Base-by-base conservation (phyloP, 2,113 vertebrate species). In the Mandrillus leucophaeus region DNA sequence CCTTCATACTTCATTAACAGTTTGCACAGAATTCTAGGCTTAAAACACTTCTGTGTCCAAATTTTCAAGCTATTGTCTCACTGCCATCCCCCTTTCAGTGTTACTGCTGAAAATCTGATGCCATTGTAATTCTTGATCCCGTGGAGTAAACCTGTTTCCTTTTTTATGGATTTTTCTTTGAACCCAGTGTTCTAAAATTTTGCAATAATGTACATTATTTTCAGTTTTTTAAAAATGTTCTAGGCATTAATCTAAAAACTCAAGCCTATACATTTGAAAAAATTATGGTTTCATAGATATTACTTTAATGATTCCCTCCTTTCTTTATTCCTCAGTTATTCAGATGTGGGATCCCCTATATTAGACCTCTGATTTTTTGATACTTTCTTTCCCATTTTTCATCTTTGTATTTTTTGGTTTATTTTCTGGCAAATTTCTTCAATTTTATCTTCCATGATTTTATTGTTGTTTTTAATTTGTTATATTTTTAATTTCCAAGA, bases 401-500 rank as follows among this genome's bases (percentile, higher is more conserved):
- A 81, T 82, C 72, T 86, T 88, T 73, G 4, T 66, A 70, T 59
- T 72, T 91, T 87, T 88, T 80, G 3, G 14, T 86, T 25, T 72
- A 27, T 30, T 85, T 80, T 52, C 22, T 82, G 27, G 13, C 6
- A 68, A 72, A 78, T 20, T n/a, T 92, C 17, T 96, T 84, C 32
- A 91, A 27, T 9, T 81, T 68, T 70, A 73, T 66, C 61, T 73
- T 57, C 48, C 61, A 66, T 40, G 2, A 5, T 84, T 72, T 52
- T 59, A 48, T 2, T 18, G 43, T 45, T 84, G 8, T 85, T 83
- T 80, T 81, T 50, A 50, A 95, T 90, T 79, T 88, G 38, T 45
- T 57, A 57, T 14, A 83, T 84, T 84, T 84, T 93, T 68, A 59
- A 93, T 88, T 91, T 88, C 78, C n/a, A 91, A 87, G 10, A 94